Base-by-base conservation (phyloP, 2,113 vertebrate species). In the Arenaria interpres region DNA sequence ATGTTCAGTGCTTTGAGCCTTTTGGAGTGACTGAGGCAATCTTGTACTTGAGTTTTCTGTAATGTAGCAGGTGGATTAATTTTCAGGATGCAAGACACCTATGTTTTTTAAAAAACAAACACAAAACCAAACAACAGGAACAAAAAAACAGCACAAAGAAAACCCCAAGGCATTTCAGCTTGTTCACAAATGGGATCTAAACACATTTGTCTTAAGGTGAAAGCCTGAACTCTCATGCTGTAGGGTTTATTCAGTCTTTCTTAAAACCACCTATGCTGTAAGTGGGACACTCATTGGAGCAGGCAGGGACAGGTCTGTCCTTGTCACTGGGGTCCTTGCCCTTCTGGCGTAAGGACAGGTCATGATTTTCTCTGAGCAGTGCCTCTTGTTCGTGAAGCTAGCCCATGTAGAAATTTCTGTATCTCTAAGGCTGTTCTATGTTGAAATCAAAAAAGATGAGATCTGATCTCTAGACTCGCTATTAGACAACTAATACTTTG, bases 221-320 rank as follows among this genome's bases (percentile, higher is more conserved):
- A 22, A 60, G 39, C 11, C 30, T 57, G 56, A 75, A 8, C 43
- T 64, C 2, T 18, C 1, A 0, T 32, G 24, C 24, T 63, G 5
- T 14, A 32, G 54, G 15, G 12, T 41, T 41, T 37, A 23, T 39
- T 51, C 5, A 5, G 43, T 22, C 8, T 51, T 12, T 41, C 39
- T 41, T 11, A 7, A 43, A 74, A 14, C 33, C 16, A 14, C 28
- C 21, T 7, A 1, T 6, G 5, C 54, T 28, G 41, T 27, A 30
- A 62, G 18, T 43, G 37, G 35, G 25, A 24, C 0, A 5, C 18
- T 41, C 3, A 1, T 22, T 8, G n/a, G 16, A n/a, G 14, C 13
- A n/a, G 53, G 32, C 45, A n/a, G 35, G 17, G 32, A 30, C 3
- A 0, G 5, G 9, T 27, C 39, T 51, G 57, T 68, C 17, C 25